A percentile compares a stretch with the other conserved stretches of the same genome.
Evolutionary conservation across 2,888 invertebrate genomes (phyloP).

Genomic region (Idaea aversata): DNA sequence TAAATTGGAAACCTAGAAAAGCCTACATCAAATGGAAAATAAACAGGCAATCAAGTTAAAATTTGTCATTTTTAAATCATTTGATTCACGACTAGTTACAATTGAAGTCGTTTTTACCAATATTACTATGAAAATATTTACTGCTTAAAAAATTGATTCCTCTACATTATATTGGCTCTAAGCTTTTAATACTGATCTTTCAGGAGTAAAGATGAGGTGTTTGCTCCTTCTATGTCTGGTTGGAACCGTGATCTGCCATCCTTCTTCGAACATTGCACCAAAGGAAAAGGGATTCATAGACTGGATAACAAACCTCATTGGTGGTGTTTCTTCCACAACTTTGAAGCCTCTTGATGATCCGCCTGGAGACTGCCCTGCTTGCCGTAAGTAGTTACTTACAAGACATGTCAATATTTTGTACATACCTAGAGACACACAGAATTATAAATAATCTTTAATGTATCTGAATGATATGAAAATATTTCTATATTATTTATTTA

Average conservation of each 20-base stretch:
- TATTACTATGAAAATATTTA: too few species aligned
- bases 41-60: not conserved
- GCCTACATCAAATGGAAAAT: not conserved
- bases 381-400: constrained; percentile 65
- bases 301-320: constrained; percentile 64
- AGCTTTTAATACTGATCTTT: not conserved
- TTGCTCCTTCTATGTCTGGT: constrained; percentile 45
- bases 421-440: not conserved
- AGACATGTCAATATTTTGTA: too few species aligned
- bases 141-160: too few species aligned
- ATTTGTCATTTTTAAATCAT: not conserved
- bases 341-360: constrained; percentile 45
- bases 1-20: not conserved
- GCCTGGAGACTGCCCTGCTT: constrained; percentile 67
- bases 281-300: constrained; percentile 65
- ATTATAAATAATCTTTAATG: too few species aligned
- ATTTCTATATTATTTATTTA: too few species aligned
- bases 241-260: constrained; percentile 37
- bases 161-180: too few species aligned
- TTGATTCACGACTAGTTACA: too few species aligned
- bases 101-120: too few species aligned
- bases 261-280: constrained; percentile 27
- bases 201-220: constrained; percentile 44
- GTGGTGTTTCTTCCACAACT: constrained; percentile 48
- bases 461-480: too few species aligned